Evolutionary conservation across 1,140 invertebrate species (phyloP).

Genomic region (Antheraea mylitta): DNA sequence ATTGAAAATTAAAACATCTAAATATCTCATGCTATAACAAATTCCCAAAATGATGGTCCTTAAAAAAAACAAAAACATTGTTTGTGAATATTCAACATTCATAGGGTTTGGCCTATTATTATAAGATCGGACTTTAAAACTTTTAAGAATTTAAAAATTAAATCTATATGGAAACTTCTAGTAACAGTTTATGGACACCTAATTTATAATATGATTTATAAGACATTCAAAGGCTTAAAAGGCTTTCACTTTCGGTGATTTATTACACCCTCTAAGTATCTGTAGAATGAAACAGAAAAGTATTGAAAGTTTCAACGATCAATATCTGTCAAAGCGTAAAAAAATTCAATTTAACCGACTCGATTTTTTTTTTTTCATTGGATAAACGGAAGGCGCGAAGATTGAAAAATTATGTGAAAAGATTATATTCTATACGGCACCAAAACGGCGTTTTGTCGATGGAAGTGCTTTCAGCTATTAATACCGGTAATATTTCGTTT

Average conservation of each 20-base stretch:
- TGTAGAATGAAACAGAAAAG: slow-evolving; percentile 64
- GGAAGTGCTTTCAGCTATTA: slow-evolving; percentile 30
- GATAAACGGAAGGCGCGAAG: slow-evolving; percentile 63
- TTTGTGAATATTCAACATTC: too few relatives aligned
- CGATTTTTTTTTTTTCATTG: slow-evolving; percentile 56
- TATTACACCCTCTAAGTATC: slow-evolving; percentile 65
- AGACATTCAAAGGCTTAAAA: slow-evolving; percentile 58
- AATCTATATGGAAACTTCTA: not conserved
- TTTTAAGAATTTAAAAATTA: not conserved
- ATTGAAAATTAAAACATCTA: too few relatives aligned
- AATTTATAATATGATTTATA: slow-evolving; percentile 64
- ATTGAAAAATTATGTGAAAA: slow-evolving; percentile 65
- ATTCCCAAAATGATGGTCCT: too few relatives aligned
- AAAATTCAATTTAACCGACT: slow-evolving; percentile 64
- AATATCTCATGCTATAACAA: too few relatives aligned
- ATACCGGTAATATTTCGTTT: not conserved
- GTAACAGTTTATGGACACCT: slow-evolving; percentile 32
- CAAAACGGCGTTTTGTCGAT: slow-evolving; percentile 45
- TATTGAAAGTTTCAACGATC: slow-evolving; percentile 63
- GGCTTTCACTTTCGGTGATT: slow-evolving; percentile 67
- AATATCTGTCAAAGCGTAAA: slow-evolving; percentile 69
- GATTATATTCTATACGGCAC: slow-evolving; percentile 47
- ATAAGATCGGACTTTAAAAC: not conserved
- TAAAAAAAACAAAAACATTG: too few relatives aligned
- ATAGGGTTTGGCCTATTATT: too few relatives aligned